Evolutionary conservation across 1,140 invertebrate genomes (phyloP).

Genomic region (Lordiphosa collinella): DNA sequence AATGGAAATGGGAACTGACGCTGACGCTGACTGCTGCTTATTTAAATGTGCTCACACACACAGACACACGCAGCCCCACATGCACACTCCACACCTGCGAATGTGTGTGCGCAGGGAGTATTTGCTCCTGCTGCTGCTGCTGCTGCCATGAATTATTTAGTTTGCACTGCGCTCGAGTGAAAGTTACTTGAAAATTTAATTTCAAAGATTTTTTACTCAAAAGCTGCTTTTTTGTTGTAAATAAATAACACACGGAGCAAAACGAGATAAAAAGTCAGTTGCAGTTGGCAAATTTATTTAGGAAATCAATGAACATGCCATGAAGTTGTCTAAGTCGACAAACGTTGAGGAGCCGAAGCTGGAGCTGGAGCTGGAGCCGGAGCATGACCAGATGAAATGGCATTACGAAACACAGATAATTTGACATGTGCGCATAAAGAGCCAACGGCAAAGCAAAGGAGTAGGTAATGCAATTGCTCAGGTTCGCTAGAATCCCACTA

Average conservation of each 20-base stretch:
- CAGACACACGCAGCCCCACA: slow-evolving; percentile 9
- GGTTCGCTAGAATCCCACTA: slow-evolving; percentile 17
- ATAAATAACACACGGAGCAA: slow-evolving; percentile 48
- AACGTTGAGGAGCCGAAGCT: slow-evolving; percentile 16
- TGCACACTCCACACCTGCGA: slow-evolving; percentile 27
- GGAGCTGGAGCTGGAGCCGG: too few relatives aligned
- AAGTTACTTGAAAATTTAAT: slow-evolving; percentile 76
- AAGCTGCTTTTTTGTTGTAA: slow-evolving; percentile 41
- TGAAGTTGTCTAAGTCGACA: slow-evolving; percentile 36
- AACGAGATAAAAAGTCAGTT: slow-evolving; percentile 23
- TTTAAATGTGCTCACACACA: slow-evolving; percentile 60
- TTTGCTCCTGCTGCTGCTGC: slow-evolving; percentile 1
- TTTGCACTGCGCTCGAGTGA: slow-evolving; percentile 71
- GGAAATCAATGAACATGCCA: slow-evolving; percentile 46
- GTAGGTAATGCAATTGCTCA: slow-evolving; percentile 37
- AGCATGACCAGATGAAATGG: slow-evolving; percentile 14
- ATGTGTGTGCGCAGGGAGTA: slow-evolving; percentile 18
- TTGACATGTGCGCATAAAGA: slow-evolving; percentile 10
- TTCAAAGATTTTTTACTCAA: slow-evolving; percentile 43
- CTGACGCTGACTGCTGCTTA: slow-evolving; percentile 59
- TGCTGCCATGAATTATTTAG: slow-evolving; percentile 69
- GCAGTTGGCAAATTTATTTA: slow-evolving; percentile 57
- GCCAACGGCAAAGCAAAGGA: background rate
- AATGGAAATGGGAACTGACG: slow-evolving; percentile 28
- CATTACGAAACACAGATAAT: slow-evolving; percentile 36